phyloP scores from a whole-genome alignment of 2,888 invertebrate genomes.

The Bimastos eiseni region DNA sequence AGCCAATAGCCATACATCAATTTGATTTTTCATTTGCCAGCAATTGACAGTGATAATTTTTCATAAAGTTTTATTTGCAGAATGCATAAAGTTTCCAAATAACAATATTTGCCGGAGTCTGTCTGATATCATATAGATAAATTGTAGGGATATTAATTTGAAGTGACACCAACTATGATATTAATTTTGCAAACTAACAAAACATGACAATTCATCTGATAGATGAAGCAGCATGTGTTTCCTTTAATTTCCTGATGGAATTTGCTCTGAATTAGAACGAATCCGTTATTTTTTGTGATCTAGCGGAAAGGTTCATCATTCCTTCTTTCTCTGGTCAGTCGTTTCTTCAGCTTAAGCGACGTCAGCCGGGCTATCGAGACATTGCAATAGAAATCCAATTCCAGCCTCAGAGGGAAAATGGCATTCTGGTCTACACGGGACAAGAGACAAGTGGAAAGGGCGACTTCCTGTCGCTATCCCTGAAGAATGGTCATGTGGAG shows the following conservation, averaged over 20 bases:
- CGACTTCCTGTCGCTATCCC: conserved; percentile 27
- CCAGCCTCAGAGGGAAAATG: conserved; percentile 28
- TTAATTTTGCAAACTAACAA: no score
- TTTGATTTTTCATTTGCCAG: no score
- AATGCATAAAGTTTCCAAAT: no score
- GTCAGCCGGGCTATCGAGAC: conserved; percentile 25
- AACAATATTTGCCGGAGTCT: no score
- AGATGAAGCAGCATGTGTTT: no score
- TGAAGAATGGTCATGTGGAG: conserved; percentile 34
- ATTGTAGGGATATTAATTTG: no score
- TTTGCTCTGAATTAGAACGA: neutral
- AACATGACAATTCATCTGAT: no score
- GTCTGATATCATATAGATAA: no score
- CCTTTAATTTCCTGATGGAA: neutral
- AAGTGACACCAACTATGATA: no score
- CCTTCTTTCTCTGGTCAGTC: conserved; percentile 35
- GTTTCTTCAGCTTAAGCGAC: conserved; percentile 27
- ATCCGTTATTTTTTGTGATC: neutral
- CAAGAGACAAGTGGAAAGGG: conserved; percentile 9
- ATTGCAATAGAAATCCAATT: conserved; percentile 34
- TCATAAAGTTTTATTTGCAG: no score
- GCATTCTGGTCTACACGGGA: conserved; percentile 34
- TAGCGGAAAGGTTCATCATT: conserved; percentile 24
- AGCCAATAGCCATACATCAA: no score
- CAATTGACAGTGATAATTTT: no score